Percentiles rank a stretch among this genome's conserved stretches.
Conservation (phyloP, 2,888 invertebrate genomes). For the Nemurella pictetii region DNA sequence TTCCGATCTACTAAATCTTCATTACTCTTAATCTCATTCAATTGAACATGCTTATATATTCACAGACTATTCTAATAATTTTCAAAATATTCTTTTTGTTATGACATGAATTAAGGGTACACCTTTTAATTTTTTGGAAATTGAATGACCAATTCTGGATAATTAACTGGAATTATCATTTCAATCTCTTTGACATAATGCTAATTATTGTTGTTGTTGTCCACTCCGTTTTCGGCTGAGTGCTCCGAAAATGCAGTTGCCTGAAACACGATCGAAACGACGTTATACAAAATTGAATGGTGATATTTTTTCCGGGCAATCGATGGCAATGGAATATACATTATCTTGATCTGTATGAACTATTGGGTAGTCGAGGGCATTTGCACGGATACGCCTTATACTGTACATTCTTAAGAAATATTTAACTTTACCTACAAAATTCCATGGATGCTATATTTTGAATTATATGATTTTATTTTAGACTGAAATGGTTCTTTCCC, state of each 20-base stretch:
- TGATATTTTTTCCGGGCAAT: no score
- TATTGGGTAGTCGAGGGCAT: no score
- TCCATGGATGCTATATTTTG: no score
- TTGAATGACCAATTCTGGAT: background rate
- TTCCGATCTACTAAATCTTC: background rate
- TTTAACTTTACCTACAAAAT: no score
- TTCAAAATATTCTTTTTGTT: background rate
- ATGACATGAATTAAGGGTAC: background rate
- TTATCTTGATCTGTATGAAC: no score
- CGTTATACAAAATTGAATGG: background rate
- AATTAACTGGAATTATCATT: background rate
- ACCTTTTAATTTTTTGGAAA: background rate
- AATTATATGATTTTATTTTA: no score
- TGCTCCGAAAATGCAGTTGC: conserved; percentile 33
- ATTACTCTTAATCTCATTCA: background rate
- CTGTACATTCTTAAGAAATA: no score
- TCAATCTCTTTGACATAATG: background rate
- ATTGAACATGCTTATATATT: background rate
- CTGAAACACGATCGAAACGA: conserved; percentile 26
- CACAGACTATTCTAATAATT: background rate
- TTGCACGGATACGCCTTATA: no score
- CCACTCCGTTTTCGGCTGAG: conserved; percentile 19
- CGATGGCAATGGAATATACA: no score
- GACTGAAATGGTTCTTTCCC: no score
- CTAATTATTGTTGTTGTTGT: background rate